These are phyloP conservation scores for Drosophila stalkeri DNA, from an alignment of 2,888 invertebrate species.

Conservation along the genomic window DNA sequence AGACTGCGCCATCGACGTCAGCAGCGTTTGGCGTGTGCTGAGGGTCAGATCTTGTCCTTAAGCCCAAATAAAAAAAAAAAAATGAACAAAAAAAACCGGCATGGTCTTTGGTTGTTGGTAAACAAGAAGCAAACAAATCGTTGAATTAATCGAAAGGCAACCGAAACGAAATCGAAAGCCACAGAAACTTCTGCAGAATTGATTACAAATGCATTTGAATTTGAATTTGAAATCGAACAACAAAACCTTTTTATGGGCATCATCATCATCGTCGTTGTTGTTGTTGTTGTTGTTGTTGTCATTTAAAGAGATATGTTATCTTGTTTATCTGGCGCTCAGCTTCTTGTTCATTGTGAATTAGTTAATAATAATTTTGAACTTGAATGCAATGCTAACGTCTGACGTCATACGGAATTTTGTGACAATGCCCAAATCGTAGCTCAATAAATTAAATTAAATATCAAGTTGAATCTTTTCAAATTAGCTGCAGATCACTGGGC, in stretches of 20 bases:
- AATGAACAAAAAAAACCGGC: constrained; percentile 48
- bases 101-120: constrained; percentile 33
- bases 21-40: constrained; percentile 19
- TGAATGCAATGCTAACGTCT: constrained; percentile 37
- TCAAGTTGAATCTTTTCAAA: neutral
- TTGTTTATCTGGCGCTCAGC: constrained; percentile 9
- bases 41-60: constrained; percentile 77
- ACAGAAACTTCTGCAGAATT: constrained; percentile 55
- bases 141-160: constrained; percentile 49
- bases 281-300: neutral
- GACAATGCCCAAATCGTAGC: constrained; percentile 3
- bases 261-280: neutral
- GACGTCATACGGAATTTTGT: constrained; percentile 25
- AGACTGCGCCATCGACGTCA: constrained; percentile 29
- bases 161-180: constrained; percentile 43
- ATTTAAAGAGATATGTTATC: constrained; percentile 2
- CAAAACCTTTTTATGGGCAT: constrained; percentile 1
- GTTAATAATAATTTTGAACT: constrained; percentile 53
- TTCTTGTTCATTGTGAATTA: constrained; percentile 34
- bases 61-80: constrained; percentile 36
- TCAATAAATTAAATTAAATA: constrained; percentile 1
- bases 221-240: constrained; percentile 39
- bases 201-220: constrained; percentile 59
- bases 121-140: constrained; percentile 33
- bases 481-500: constrained; percentile 7